Percentiles rank a stretch among this genome's conserved stretches.
Evolutionary conservation across 1,140 invertebrate species (phyloP).

Genomic region (Zaprionus ornatus): DNA sequence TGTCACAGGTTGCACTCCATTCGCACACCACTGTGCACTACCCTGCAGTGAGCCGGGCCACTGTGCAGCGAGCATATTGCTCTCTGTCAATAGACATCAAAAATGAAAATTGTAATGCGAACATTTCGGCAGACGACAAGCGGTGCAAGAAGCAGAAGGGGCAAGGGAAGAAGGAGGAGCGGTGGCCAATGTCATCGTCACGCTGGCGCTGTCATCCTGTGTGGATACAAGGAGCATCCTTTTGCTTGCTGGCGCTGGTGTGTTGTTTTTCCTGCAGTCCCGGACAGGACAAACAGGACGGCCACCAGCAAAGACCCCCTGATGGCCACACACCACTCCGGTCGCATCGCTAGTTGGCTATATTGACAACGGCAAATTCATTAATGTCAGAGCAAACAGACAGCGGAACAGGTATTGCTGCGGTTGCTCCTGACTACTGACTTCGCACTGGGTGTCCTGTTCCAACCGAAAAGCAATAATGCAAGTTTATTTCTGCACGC

Average conservation of each 20-base stretch:
- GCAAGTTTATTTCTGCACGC: constrained; percentile 72
- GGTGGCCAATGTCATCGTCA: constrained; percentile 50
- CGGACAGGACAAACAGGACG: background rate
- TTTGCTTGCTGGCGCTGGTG: constrained; percentile 42
- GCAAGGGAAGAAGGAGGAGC: background rate
- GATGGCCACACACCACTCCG: constrained; percentile 2
- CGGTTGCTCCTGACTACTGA: constrained; percentile 3
- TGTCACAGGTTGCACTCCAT: background rate
- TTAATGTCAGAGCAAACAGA: constrained; percentile 68
- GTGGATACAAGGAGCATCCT: constrained; percentile 52
- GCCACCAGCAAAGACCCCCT: constrained; percentile 10
- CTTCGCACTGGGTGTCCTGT: background rate
- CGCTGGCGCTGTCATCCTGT: constrained; percentile 56
- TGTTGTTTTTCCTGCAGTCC: constrained; percentile 64
- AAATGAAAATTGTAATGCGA: constrained; percentile 82
- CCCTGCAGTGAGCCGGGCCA: background rate
- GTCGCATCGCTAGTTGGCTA: constrained; percentile 52
- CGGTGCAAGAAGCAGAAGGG: background rate
- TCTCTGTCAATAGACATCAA: constrained; percentile 79
- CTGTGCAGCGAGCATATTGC: constrained; percentile 22
- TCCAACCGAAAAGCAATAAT: constrained; percentile 59
- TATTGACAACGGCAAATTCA: constrained; percentile 82
- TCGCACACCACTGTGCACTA: background rate
- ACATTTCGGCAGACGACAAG: constrained; percentile 62
- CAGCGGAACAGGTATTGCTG: constrained; percentile 42